A percentile compares a stretch with the other conserved stretches of the same genome.
Evolutionary conservation across 2,888 invertebrate species (phyloP).

Genomic region (Aelia acuminata): DNA sequence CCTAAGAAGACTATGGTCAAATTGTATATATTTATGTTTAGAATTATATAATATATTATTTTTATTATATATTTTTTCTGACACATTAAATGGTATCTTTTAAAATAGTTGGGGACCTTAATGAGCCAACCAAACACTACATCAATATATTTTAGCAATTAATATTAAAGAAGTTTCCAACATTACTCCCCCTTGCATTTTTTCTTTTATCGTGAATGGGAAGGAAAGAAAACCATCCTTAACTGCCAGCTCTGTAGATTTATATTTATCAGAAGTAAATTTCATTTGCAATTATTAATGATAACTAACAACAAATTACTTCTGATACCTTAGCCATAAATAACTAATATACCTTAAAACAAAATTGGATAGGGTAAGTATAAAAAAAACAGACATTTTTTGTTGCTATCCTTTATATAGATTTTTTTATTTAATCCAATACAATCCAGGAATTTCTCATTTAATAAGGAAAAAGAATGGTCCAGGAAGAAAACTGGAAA

Average conservation of each 20-base stretch:
- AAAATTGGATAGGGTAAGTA: conserved; percentile 3
- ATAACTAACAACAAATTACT: not conserved
- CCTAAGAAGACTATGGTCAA: not conserved
- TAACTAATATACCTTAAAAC: not conserved
- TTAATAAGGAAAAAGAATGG: not conserved
- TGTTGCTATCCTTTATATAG: not conserved
- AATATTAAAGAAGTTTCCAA: too few species aligned
- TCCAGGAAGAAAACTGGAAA: conserved; percentile 3
- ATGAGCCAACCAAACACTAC: too few species aligned
- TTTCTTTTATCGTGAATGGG: too few species aligned
- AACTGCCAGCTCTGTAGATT: too few species aligned
- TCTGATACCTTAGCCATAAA: not conserved
- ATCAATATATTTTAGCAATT: too few species aligned
- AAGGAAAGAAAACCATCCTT: too few species aligned
- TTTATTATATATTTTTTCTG: too few species aligned
- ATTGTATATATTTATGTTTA: not conserved
- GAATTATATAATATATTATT: too few species aligned
- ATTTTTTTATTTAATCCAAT: not conserved
- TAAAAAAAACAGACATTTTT: not conserved
- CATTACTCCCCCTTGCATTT: too few species aligned
- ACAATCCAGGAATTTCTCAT: not conserved
- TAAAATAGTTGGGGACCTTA: too few species aligned
- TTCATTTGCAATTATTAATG: not conserved
- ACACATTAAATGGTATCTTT: too few species aligned
- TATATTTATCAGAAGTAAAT: not conserved